Evolutionary conservation across 1,140 invertebrate species (phyloP), one percentile per base, ranked within the genome.

Genomic region (Anoplophora glabripennis): DNA sequence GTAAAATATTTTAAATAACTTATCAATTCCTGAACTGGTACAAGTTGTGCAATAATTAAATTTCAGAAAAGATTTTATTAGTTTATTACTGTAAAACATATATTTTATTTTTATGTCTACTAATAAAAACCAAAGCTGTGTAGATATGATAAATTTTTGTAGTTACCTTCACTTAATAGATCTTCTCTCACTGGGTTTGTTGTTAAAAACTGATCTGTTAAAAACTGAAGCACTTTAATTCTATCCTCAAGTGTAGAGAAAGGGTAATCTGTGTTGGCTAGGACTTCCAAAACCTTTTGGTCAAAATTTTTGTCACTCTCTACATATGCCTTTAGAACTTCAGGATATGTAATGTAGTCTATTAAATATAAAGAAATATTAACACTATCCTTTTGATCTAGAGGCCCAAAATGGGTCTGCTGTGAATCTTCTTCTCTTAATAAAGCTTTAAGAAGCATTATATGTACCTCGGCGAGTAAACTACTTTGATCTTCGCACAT

Each of bases 361-460:
- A 96, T 85, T 71, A 96, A 86, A 80, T 90, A 97, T 14, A 98
- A 79, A 61, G 89, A 85, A 51, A 96, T 88, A 76, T 98, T 98
- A 0, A 98, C 89, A 75, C 92, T 95, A 76, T 98, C 96, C 80
- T 98, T 98, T 69, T 94, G 89, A 79, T 99, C 96, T 51, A 94
- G 76, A 10, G 95, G 93, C 46, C 95, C 95, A 81, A 96, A 98
- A 73, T 93, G 90, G 12, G 94, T 96, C 71, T 93, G 92, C 76
- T 95, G 93, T 1, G 87, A 86, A 76, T 98, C 96, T 78, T 98
- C 95, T 79, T 98, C 96, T 48, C 95, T 77, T 28, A 98, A 77
- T 53, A 98, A 81, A 8, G 94, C 88, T 79, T 94, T 96, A 1
- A 98, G 78, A 37, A 98, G 77, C 81, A 89, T 89, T 57, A 96